Conservation (phyloP, 2,797 vertebrate species). For the Austrolebias charrua region DNA sequence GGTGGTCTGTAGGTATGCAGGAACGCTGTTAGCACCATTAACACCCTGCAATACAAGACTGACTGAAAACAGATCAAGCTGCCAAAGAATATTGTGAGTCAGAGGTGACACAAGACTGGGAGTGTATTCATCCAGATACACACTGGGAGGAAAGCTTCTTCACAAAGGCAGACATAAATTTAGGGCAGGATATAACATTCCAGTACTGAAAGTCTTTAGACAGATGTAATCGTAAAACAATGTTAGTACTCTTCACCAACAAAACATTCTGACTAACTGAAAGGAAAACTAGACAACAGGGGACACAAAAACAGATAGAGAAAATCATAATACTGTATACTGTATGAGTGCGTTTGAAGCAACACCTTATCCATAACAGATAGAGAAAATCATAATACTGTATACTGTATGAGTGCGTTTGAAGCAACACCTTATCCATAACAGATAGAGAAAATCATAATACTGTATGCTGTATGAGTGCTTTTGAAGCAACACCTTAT, state of each 20-base stretch:
- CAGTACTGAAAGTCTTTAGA: constrained; percentile 50
- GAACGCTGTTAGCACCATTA: constrained; percentile 52
- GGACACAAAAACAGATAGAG: constrained; percentile 13
- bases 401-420: background rate
- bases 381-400: too few relatives aligned
- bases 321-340: background rate
- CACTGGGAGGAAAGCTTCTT: constrained; percentile 23
- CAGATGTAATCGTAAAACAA: constrained; percentile 35
- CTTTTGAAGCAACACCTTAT: background rate
- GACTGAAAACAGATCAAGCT: constrained; percentile 31
- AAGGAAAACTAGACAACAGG: constrained; percentile 29
- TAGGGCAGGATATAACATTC: constrained; percentile 52
- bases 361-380: constrained; percentile 1
- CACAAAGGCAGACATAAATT: constrained; percentile 36
- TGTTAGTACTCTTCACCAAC: constrained; percentile 38
- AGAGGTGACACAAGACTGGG: constrained; percentile 37
- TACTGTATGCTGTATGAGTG: constrained; percentile 3
- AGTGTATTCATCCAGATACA: constrained; percentile 20
- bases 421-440: background rate
- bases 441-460: background rate
- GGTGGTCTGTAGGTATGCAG: constrained; percentile 16
- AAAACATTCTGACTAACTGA: constrained; percentile 40
- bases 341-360: constrained; percentile 1
- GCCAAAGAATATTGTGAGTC: constrained; percentile 27
- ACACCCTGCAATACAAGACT: constrained; percentile 38